These are phyloP conservation scores for Talpa occidentalis DNA, from an alignment of 2,113 vertebrate species.

Conservation along the genomic window DNA sequence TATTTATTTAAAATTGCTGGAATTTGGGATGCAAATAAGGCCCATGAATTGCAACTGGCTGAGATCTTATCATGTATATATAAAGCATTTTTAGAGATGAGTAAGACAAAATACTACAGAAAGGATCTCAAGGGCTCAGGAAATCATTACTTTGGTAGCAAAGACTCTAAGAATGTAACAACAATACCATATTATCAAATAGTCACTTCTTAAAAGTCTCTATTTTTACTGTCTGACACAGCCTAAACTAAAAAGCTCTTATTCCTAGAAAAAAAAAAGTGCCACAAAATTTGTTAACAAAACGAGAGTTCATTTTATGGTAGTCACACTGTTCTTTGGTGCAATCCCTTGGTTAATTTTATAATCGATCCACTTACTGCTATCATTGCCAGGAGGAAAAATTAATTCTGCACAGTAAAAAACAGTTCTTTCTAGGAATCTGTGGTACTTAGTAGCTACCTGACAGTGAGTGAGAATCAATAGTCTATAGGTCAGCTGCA, in stretches of 20 bases:
- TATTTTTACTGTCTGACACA: conserved; percentile 21
- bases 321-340: neutral
- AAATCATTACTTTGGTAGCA: conserved; percentile 5
- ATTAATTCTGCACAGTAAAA: conserved; percentile 27
- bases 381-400: conserved; percentile 16
- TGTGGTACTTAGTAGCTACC: neutral
- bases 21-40: conserved; percentile 26
- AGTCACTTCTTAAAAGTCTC: conserved; percentile 54
- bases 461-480: conserved; percentile 13
- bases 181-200: conserved; percentile 32
- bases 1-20: conserved; percentile 19
- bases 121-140: neutral
- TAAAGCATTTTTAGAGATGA: conserved; percentile 49
- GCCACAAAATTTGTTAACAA: neutral
- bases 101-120: conserved; percentile 29
- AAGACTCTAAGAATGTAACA: conserved; percentile 12
- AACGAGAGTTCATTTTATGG: conserved; percentile 48
- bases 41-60: neutral
- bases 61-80: neutral
- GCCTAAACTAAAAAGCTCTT: conserved; percentile 42
- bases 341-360: conserved; percentile 32
- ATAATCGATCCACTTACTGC: neutral
- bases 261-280: neutral
- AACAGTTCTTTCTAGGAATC: conserved; percentile 37
- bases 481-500: neutral